Conservation (phyloP, 2,113 vertebrate genomes). For the Hippotragus niger region DNA sequence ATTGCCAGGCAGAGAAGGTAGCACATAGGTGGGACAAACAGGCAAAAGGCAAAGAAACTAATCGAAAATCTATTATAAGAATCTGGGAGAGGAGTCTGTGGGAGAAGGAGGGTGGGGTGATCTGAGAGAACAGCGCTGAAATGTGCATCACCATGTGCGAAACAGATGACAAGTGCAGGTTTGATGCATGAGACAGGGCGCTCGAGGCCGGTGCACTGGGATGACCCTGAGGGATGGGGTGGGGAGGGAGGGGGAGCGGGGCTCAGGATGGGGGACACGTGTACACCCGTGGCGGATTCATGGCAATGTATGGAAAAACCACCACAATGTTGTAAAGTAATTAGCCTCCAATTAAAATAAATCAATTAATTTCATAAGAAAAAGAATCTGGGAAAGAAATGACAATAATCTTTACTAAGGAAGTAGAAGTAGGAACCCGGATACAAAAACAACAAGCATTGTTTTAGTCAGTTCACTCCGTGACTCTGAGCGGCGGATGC, state of each 20-base stretch:
- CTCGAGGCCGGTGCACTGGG: rapidly evolving
- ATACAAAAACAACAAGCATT: neutral
- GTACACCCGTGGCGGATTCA: neutral
- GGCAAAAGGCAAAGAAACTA: neutral
- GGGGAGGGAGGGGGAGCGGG: neutral
- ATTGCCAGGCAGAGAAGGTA: neutral
- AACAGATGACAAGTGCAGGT: rapidly evolving
- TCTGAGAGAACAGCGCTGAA: neutral
- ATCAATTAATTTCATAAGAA: neutral
- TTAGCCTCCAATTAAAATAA: neutral
- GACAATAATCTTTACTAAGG: neutral
- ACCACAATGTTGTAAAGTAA: neutral
- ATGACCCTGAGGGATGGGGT: neutral
- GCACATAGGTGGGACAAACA: neutral
- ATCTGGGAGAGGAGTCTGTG: neutral
- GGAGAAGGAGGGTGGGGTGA: neutral
- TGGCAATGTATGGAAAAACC: neutral
- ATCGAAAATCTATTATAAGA: neutral
- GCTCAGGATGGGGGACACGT: neutral
- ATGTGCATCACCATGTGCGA: rapidly evolving
- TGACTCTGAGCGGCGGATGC: neutral
- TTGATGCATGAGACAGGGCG: neutral
- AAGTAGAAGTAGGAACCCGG: neutral
- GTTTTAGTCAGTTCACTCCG: neutral
- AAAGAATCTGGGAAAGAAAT: neutral